Evolutionary conservation across 2,888 invertebrate species (phyloP).

Genomic region (Ophraella communa): DNA sequence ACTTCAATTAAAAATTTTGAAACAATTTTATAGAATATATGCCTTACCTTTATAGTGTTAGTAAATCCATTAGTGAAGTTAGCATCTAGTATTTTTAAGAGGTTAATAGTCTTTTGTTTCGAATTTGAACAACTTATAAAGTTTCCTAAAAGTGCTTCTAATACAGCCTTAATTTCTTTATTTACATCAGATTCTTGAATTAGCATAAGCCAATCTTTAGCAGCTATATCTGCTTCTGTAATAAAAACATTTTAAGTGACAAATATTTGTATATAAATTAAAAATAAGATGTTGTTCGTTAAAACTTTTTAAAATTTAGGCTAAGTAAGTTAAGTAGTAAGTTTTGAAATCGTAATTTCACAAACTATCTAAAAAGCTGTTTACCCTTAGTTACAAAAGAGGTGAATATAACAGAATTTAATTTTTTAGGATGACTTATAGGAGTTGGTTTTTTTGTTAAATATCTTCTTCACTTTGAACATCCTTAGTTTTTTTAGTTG

Average conservation of each 20-base stretch:
- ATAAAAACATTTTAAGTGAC: conserved; percentile 21
- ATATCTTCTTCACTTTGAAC: too few relatives aligned
- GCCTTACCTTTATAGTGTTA: conserved; percentile 36
- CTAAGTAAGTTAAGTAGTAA: too few relatives aligned
- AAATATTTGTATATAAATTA: too few relatives aligned
- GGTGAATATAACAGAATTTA: too few relatives aligned
- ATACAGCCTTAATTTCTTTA: conserved; percentile 62
- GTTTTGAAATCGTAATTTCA: too few relatives aligned
- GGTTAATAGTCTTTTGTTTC: conserved; percentile 50
- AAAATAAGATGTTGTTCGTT: neutral
- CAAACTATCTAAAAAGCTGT: too few relatives aligned
- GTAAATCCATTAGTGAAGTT: conserved; percentile 39
- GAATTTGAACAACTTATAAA: conserved; percentile 44
- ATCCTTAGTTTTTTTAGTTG: too few relatives aligned
- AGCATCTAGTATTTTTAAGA: conserved; percentile 44
- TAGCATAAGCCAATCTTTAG: conserved; percentile 65
- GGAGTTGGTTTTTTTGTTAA: too few relatives aligned
- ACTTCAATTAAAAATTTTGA: neutral
- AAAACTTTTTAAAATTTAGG: neutral
- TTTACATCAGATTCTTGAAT: conserved; percentile 53
- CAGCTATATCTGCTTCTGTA: conserved; percentile 64
- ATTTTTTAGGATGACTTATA: too few relatives aligned
- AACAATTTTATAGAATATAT: neutral
- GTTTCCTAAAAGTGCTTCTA: conserved; percentile 60
- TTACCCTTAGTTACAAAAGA: too few relatives aligned